Percentiles rank a stretch among this genome's conserved stretches.
These are phyloP conservation scores for Alethe castanea DNA, from an alignment of 2,113 vertebrate genomes.

Conservation along the genomic window DNA sequence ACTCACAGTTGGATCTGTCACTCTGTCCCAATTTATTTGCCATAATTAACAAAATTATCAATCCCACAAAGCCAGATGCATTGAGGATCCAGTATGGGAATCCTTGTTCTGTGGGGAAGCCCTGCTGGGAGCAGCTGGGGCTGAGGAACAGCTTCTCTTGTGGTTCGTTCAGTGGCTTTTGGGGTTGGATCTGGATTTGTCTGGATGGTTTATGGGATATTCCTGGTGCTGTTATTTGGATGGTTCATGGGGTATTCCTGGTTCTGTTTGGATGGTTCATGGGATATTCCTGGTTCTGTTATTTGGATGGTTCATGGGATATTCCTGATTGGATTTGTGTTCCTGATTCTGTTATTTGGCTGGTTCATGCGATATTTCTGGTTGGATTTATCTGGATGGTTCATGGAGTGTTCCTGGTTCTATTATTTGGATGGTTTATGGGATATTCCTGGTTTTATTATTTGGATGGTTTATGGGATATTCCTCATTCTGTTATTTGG, in stretches of 20 bases:
- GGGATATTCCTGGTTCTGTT: background rate
- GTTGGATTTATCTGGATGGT: background rate
- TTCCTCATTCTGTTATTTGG: too few species aligned
- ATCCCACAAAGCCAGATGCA: background rate
- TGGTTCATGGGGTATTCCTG: background rate
- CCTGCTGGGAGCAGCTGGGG: background rate
- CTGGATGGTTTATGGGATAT: background rate
- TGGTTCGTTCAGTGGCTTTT: background rate
- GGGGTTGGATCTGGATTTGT: background rate
- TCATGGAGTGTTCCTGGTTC: background rate
- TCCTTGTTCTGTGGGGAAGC: background rate
- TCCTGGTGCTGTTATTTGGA: background rate
- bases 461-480: background rate
- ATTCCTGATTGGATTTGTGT: background rate
- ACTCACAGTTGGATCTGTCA: background rate
- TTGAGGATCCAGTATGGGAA: rapidly evolving
- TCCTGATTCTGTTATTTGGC: too few species aligned
- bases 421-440: too few species aligned
- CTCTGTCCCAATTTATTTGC: background rate
- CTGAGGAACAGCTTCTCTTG: background rate
- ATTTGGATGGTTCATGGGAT: background rate
- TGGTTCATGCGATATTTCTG: background rate
- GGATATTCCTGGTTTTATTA: background rate
- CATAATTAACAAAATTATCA: background rate
- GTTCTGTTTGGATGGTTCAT: too few species aligned